Evolutionary conservation across 2,888 invertebrate species (phyloP), one percentile per base, ranked within the genome.

Genomic region (Epistrophe grossulariae): DNA sequence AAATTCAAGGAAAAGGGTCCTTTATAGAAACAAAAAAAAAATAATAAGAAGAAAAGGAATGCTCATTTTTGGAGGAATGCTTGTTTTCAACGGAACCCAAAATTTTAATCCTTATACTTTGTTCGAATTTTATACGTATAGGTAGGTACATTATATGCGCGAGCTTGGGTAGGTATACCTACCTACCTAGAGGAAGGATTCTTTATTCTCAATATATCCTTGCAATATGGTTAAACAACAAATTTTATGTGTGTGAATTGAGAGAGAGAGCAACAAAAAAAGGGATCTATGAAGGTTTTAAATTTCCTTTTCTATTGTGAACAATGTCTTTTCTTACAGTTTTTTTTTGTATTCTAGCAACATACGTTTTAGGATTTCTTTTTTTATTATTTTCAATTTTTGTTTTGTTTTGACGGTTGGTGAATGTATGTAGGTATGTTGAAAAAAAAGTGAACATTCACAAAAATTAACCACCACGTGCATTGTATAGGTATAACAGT

Each of bases 391-490:
- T 64, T 43, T 31, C 10, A 66, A 35, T 68, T 68, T 52, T 52
- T 70, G 52, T 52, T 70, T 68, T 68, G 55, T 55, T 19, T 50
- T 57, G 62, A 48, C 57, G 24, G 24, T 72, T 64, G 52, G 13
- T 52, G 52, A 4, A 9, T 3, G 19, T 19, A 6, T 19, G n/a
- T 55, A n/a, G 24, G 24, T 24, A 24, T 24, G 24, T 24, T 24
- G 3, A 24, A 24, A 59, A 79, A 77, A 60, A 87, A 87, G 52
- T 83, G 87, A 87, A 83, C 87, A 87, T 83, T 87, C 87, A 74
- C 70, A 82, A 82, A 82, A 82, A 85, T 79, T 76, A 79, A 71
- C 83, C 76, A 87, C 87, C 87, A 87, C 79, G 87, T 87, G 87
- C 83, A 87, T 79, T 81, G 73, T 40, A n/a, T n/a, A 43, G 45